A percentile compares a stretch with the other conserved stretches of the same genome.
These are phyloP conservation scores for Morinoia aosen DNA, from an alignment of 2,888 invertebrate species.

Conservation along the genomic window DNA sequence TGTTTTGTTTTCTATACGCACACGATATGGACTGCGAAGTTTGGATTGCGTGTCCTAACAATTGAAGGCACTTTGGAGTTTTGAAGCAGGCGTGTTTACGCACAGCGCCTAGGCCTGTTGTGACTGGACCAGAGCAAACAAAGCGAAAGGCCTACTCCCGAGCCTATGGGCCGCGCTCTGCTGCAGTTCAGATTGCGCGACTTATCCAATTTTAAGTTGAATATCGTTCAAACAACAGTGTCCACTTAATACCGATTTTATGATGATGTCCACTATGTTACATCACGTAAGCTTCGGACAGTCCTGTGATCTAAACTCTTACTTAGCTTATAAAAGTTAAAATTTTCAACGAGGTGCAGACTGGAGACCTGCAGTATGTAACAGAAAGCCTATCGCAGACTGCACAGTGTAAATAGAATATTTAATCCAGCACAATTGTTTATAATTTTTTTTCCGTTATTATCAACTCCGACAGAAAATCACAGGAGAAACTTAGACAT, in stretches of 20 bases:
- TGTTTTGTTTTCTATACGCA: background rate
- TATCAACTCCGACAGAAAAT: background rate
- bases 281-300: background rate
- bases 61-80: background rate
- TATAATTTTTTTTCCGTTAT: background rate
- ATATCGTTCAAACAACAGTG: background rate
- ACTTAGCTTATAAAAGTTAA: background rate
- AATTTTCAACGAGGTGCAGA: background rate
- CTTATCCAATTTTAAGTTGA: background rate
- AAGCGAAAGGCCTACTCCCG: no score
- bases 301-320: background rate
- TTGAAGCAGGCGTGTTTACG: slow-evolving; percentile 12
- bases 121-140: slow-evolving; percentile 22
- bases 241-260: background rate
- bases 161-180: background rate
- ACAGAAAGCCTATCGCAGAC: no score
- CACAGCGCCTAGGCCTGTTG: slow-evolving; percentile 37
- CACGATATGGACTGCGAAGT: background rate
- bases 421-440: background rate
- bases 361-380: background rate
- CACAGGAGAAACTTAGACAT: background rate
- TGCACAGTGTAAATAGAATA: background rate
- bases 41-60: background rate
- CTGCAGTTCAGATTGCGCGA: background rate
- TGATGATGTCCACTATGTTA: background rate